These are phyloP conservation scores for Kryphioiulus occultus DNA, from an alignment of 2,888 invertebrate species.

Conservation along the genomic window DNA sequence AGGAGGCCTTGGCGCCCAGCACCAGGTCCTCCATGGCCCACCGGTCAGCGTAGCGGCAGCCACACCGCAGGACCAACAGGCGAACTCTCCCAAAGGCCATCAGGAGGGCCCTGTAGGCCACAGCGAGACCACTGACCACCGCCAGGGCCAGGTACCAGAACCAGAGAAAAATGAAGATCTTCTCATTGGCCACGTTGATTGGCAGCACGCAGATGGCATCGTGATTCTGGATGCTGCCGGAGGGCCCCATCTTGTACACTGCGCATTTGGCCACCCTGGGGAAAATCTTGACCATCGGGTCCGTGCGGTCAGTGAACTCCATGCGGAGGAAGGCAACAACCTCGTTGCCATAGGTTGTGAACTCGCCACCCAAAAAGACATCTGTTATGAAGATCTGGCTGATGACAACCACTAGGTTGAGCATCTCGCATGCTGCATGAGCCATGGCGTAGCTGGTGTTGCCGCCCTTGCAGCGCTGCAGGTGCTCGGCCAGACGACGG, in stretches of 20 bases:
- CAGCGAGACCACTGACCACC: slow-evolving; percentile 79
- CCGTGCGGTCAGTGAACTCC: slow-evolving; percentile 55
- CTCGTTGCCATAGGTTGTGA: slow-evolving; percentile 58
- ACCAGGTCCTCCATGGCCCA: slow-evolving; percentile 92
- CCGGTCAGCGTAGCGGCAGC: slow-evolving; percentile 83
- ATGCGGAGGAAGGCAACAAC: slow-evolving; percentile 56
- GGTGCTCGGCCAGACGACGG: slow-evolving; percentile 55
- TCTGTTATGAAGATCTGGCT: slow-evolving; percentile 59
- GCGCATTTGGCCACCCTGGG: slow-evolving; percentile 59
- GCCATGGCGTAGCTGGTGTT: slow-evolving; percentile 55
- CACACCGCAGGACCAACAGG: slow-evolving; percentile 86
- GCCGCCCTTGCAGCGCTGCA: slow-evolving; percentile 54
- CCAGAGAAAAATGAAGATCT: slow-evolving; percentile 57
- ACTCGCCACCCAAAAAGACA: slow-evolving; percentile 58
- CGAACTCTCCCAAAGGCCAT: slow-evolving; percentile 88
- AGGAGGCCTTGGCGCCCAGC: slow-evolving; percentile 76
- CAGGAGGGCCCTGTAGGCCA: slow-evolving; percentile 83
- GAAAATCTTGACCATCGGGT: slow-evolving; percentile 58
- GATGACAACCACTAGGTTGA: slow-evolving; percentile 59
- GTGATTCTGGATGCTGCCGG: slow-evolving; percentile 58
- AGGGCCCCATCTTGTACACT: slow-evolving; percentile 58
- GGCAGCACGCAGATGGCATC: slow-evolving; percentile 60
- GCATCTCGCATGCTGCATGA: slow-evolving; percentile 58
- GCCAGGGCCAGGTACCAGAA: slow-evolving; percentile 57
- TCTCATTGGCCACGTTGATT: slow-evolving; percentile 60